Evolutionary conservation across 2,797 vertebrate species (phyloP).

Genomic region (Chaetodon trifasciatus): DNA sequence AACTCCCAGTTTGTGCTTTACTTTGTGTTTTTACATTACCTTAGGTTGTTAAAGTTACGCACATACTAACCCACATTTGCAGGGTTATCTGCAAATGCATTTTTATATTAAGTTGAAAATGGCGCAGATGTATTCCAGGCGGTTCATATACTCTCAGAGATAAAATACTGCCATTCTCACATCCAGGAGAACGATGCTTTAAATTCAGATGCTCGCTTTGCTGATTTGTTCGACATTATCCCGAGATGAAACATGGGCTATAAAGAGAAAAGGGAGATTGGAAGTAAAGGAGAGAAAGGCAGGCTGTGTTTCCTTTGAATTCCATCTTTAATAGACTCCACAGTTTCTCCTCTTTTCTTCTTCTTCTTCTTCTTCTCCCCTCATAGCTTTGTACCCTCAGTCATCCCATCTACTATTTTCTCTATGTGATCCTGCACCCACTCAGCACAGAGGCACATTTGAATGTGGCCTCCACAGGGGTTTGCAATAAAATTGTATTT

Average conservation of each 20-base stretch:
- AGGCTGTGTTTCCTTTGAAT: conserved; percentile 77
- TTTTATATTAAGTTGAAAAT: conserved; percentile 40
- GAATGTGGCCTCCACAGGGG: conserved; percentile 77
- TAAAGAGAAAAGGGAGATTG: conserved; percentile 65
- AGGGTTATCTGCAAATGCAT: conserved; percentile 44
- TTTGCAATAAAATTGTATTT: conserved; percentile 82
- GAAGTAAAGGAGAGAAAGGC: conserved; percentile 63
- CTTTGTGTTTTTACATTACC: conserved; percentile 21
- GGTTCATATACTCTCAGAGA: conserved; percentile 47
- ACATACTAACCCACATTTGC: conserved; percentile 26
- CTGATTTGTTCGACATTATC: conserved; percentile 82
- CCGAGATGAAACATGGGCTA: conserved; percentile 71
- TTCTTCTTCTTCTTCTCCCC: conserved; percentile 52
- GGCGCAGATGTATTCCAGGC: conserved; percentile 27
- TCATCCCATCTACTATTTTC: conserved; percentile 69
- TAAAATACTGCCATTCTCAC: conserved; percentile 52
- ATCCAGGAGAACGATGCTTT: conserved; percentile 53
- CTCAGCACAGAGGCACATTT: conserved; percentile 71
- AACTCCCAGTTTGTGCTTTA: conserved; percentile 17
- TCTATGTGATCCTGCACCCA: conserved; percentile 70
- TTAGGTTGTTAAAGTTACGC: conserved; percentile 15
- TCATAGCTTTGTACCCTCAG: conserved; percentile 61
- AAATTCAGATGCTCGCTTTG: conserved; percentile 70
- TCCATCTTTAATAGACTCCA: conserved; percentile 77
- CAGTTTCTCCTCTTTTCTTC: conserved; percentile 57